Conservation (phyloP, 2,888 invertebrate genomes). For the Microdon myrmicae region DNA sequence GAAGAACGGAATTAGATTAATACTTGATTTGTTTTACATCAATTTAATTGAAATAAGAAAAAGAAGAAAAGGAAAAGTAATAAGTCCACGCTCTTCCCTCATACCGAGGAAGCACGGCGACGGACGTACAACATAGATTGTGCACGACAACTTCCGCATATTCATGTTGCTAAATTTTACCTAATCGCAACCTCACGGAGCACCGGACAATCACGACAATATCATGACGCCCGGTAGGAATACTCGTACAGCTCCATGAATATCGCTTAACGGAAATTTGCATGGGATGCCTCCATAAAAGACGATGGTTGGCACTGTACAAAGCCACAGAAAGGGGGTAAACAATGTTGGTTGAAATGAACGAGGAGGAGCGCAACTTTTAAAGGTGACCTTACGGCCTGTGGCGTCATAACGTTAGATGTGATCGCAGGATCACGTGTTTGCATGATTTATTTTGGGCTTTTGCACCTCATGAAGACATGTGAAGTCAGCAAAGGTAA, state of each 20-base stretch:
- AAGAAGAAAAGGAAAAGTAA: no score
- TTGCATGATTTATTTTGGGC: conserved; percentile 46
- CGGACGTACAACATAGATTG: no score
- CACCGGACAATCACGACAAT: conserved; percentile 11
- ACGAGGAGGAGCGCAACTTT: conserved; percentile 33
- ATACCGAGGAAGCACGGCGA: not conserved
- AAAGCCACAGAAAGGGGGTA: no score
- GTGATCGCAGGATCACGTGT: conserved; percentile 44
- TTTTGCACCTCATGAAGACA: conserved; percentile 27
- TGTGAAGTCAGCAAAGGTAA: conserved; percentile 29
- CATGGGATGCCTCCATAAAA: no score
- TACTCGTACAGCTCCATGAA: no score
- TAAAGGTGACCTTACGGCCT: conserved; percentile 38
- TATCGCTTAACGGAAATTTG: no score
- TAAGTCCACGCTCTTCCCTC: no score
- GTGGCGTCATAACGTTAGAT: conserved; percentile 44
- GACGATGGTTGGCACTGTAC: no score
- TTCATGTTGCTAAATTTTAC: conserved; percentile 21
- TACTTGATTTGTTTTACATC: no score
- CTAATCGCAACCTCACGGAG: conserved; percentile 42
- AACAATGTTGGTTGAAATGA: no score
- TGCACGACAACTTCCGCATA: conserved; percentile 27
- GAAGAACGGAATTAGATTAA: no score
- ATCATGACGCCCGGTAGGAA: conserved; percentile 14
- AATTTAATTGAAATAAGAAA: no score